A percentile compares a stretch with the other conserved stretches of the same genome.
Evolutionary conservation across 30 jellyfish, hydroid and myxozoan genomes (phyloP).

Genomic region (Mastigias papua): DNA sequence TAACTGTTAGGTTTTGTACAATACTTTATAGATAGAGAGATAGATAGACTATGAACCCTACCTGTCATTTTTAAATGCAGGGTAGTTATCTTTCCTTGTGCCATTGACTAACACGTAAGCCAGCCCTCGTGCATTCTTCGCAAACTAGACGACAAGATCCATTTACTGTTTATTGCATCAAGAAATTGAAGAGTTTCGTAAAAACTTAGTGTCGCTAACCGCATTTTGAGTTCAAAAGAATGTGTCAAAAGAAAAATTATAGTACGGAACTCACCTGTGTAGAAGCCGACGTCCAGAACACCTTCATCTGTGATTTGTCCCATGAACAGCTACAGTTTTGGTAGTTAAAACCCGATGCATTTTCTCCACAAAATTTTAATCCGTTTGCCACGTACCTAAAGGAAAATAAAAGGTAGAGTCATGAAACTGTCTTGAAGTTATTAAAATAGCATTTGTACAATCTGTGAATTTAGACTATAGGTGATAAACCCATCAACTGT

Average conservation of each 20-base stretch:
- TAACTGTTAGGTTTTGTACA: no score
- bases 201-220: neutral
- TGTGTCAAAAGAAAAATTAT: neutral
- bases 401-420: neutral
- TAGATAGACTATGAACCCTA: neutral
- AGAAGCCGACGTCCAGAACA: slow-evolving; percentile 56
- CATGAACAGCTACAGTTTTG: slow-evolving; percentile 35
- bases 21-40: no score
- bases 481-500: neutral
- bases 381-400: slow-evolving; percentile 32
- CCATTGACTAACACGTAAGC: slow-evolving; percentile 45
- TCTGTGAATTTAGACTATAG: neutral
- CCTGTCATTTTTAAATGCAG: slow-evolving; percentile 44
- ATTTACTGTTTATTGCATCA: neutral
- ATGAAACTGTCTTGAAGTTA: neutral
- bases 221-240: neutral
- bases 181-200: no score
- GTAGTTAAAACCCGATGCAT: slow-evolving; percentile 31
- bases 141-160: slow-evolving; percentile 25
- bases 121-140: slow-evolving; percentile 44
- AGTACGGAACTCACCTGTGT: slow-evolving; percentile 10
- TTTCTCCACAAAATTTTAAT: slow-evolving; percentile 49
- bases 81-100: slow-evolving; percentile 8
- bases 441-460: neutral
- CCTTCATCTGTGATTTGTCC: neutral